A percentile compares a stretch with the other conserved stretches of the same genome.
These are phyloP conservation scores for Nesidiocoris tenuis DNA, from an alignment of 2,888 invertebrate species.

Conservation along the genomic window DNA sequence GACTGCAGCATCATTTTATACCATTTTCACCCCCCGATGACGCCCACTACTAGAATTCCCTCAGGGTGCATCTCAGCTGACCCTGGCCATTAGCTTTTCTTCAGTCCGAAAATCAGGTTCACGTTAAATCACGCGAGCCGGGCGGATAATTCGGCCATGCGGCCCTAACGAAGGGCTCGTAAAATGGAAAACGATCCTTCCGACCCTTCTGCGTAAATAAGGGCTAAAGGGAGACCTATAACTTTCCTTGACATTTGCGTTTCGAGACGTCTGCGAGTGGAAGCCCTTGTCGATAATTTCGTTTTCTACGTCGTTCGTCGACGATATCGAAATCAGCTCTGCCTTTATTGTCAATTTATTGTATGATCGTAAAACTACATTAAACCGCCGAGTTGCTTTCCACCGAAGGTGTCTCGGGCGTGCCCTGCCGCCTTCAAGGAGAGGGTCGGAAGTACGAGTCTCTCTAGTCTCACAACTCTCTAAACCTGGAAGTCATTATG, in stretches of 20 bases:
- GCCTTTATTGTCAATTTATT: no score
- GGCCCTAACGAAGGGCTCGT: constrained; percentile 13
- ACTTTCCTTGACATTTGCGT: constrained; percentile 7
- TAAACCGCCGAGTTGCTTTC: no score
- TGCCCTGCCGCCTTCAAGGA: no score
- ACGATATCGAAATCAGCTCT: no score
- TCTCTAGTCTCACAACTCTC: no score
- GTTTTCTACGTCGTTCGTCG: no score
- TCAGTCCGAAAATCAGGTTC: not conserved
- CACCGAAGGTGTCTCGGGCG: no score
- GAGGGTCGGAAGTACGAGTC: no score
- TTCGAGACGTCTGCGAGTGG: not conserved
- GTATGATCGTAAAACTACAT: no score
- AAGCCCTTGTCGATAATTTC: no score
- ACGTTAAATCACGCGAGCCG: constrained; percentile 9
- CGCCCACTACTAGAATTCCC: not conserved
- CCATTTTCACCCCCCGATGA: not conserved
- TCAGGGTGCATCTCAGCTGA: constrained; percentile 3
- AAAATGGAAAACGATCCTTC: constrained; percentile 23
- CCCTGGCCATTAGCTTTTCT: not conserved
- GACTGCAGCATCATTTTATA: not conserved
- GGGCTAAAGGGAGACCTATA: not conserved
- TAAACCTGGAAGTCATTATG: no score
- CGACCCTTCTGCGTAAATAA: not conserved
- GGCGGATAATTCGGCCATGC: constrained; percentile 20